phyloP scores from a whole-genome alignment of 2,113 vertebrate species.

The Triplophysa rosa region DNA sequence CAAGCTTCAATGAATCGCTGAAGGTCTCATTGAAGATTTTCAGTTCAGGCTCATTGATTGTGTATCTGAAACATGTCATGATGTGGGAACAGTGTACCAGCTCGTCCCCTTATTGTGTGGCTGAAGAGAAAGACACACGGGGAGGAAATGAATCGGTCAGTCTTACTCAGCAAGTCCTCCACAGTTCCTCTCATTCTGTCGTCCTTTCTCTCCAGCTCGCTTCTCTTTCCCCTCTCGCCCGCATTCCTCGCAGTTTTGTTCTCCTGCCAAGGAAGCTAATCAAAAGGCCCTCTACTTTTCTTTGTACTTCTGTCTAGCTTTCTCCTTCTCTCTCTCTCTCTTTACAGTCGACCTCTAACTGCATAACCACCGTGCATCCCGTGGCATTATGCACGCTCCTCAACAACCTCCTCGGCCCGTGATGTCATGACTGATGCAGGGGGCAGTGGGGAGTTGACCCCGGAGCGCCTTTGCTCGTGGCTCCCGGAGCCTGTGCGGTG shows the following conservation, averaged over 20 bases:
- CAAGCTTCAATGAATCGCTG: not conserved
- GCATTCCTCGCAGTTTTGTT: constrained; percentile 86
- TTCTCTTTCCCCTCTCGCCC: constrained; percentile 79
- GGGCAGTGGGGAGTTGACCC: constrained; percentile 58
- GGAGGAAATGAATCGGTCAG: constrained; percentile 65
- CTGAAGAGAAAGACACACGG: not conserved
- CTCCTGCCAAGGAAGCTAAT: constrained; percentile 86
- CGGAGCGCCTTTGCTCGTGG: constrained; percentile 56
- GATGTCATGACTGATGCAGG: constrained; percentile 61
- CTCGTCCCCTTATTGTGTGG: constrained; percentile 4
- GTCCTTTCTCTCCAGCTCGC: constrained; percentile 68
- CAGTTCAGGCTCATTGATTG: not conserved
- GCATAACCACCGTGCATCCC: constrained; percentile 40
- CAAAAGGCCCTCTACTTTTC: constrained; percentile 79
- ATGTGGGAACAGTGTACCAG: not conserved
- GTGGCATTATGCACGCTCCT: constrained; percentile 54
- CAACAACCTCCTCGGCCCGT: constrained; percentile 42
- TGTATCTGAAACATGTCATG: not conserved
- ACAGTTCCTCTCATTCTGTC: constrained; percentile 37
- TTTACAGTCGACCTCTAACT: constrained; percentile 28
- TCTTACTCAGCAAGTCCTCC: constrained; percentile 60
- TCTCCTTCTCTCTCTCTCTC: constrained; percentile 52
- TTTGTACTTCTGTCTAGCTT: constrained; percentile 72
- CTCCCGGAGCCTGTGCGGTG: constrained; percentile 54
- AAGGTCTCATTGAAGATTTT: not conserved